A percentile compares a stretch with the other conserved stretches of the same genome.
Conservation (phyloP, 2,797 vertebrate genomes). For the Glyptemys insculpta region DNA sequence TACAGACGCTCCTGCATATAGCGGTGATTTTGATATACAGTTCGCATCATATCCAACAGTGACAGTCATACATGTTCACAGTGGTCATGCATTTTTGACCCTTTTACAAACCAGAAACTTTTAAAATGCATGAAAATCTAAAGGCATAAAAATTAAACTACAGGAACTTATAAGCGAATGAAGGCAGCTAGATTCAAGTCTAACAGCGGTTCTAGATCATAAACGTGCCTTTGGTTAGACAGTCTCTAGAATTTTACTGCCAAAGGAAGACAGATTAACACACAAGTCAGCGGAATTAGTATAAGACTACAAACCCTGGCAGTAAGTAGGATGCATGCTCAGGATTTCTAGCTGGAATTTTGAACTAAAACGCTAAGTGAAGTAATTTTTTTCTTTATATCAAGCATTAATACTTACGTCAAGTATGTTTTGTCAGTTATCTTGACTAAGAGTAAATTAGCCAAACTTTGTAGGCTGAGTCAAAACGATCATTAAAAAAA, state of each 20-base stretch:
- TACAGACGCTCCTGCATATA: not conserved
- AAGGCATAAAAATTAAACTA: not conserved
- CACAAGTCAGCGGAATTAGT: not conserved
- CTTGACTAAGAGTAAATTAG: not conserved
- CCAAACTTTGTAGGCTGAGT: fast-evolving
- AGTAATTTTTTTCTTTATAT: not conserved
- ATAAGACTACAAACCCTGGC: not conserved
- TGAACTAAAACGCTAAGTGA: not conserved
- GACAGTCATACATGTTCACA: not conserved
- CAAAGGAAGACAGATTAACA: not conserved
- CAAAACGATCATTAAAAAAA: not conserved
- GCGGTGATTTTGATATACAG: not conserved
- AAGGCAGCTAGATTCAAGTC: no score
- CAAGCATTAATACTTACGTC: not conserved
- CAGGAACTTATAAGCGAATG: not conserved
- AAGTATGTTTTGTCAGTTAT: not conserved
- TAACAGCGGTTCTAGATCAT: not conserved
- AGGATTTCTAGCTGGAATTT: not conserved
- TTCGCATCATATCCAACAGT: not conserved
- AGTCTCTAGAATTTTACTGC: no score
- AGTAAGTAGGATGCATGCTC: not conserved
- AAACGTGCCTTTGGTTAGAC: not conserved
- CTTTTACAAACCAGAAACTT: not conserved
- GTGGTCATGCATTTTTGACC: not conserved
- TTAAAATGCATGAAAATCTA: not conserved